Evolutionary conservation across 2,888 invertebrate species (phyloP).

Genomic region (Trissolcus brochymenae): DNA sequence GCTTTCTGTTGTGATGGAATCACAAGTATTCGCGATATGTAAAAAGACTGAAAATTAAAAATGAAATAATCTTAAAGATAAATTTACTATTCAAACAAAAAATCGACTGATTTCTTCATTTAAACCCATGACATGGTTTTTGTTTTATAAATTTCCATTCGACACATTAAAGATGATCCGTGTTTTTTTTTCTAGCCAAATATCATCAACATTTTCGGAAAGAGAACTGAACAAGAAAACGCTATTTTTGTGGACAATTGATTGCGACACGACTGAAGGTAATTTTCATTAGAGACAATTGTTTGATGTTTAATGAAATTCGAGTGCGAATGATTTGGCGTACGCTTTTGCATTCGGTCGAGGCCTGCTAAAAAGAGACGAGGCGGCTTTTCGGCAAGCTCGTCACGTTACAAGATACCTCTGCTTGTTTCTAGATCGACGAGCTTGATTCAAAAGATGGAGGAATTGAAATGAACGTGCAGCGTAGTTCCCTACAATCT

Average conservation of each 20-base stretch:
- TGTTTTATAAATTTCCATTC: no score
- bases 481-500: conserved; percentile 62
- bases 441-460: conserved; percentile 63
- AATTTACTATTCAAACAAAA: neutral
- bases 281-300: conserved; percentile 34
- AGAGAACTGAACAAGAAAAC: neutral
- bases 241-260: no score
- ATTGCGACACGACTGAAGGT: conserved; percentile 2
- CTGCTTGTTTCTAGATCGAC: conserved; percentile 57
- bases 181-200: no score
- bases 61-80: conserved; percentile 2
- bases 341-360: conserved; percentile 21
- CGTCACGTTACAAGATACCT: conserved; percentile 67
- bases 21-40: conserved; percentile 27
- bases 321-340: conserved; percentile 35
- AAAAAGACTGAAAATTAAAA: neutral
- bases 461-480: conserved; percentile 63
- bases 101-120: neutral
- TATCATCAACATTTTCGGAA: no score
- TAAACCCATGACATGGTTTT: no score
- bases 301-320: conserved; percentile 33
- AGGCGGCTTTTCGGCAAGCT: conserved; percentile 60
- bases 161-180: no score
- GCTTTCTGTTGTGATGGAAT: conserved; percentile 40
- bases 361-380: conserved; percentile 37